phyloP scores from a whole-genome alignment of 1,140 invertebrate genomes.

The Eueides isabella region DNA sequence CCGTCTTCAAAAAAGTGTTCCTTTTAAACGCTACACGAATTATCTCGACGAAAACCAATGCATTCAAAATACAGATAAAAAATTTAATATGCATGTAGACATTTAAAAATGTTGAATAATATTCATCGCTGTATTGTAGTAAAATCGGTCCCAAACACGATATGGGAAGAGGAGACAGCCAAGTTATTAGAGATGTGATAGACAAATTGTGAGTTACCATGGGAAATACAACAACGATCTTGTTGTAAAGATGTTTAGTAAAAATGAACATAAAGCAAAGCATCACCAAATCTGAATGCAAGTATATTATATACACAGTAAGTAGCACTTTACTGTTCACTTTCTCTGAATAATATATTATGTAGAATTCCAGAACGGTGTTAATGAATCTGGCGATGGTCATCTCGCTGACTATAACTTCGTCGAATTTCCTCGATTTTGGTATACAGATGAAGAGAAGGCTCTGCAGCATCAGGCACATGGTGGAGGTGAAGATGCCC shows the following conservation, averaged over 20 bases:
- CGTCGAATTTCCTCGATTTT: constrained; percentile 55
- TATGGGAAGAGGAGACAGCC: constrained; percentile 43
- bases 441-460: constrained; percentile 39
- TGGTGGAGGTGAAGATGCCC: constrained; percentile 45
- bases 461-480: constrained; percentile 43
- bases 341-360: constrained; percentile 32
- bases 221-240: constrained; percentile 54
- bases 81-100: constrained; percentile 49
- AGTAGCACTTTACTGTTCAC: not conserved
- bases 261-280: constrained; percentile 59
- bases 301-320: constrained; percentile 38
- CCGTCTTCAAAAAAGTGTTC: constrained; percentile 46
- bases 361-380: constrained; percentile 44
- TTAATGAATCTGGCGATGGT: constrained; percentile 51
- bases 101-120: constrained; percentile 38
- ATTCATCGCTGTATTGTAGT: constrained; percentile 23
- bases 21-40: constrained; percentile 45
- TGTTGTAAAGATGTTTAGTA: constrained; percentile 59
- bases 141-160: constrained; percentile 45
- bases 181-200: constrained; percentile 35
- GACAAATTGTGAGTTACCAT: constrained; percentile 38
- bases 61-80: constrained; percentile 47
- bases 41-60: constrained; percentile 49
- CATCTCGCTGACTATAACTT: constrained; percentile 54
- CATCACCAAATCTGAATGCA: constrained; percentile 50